phyloP scores from a whole-genome alignment of 2,888 invertebrate species.

The Harpagoxenus sublaevis region DNA sequence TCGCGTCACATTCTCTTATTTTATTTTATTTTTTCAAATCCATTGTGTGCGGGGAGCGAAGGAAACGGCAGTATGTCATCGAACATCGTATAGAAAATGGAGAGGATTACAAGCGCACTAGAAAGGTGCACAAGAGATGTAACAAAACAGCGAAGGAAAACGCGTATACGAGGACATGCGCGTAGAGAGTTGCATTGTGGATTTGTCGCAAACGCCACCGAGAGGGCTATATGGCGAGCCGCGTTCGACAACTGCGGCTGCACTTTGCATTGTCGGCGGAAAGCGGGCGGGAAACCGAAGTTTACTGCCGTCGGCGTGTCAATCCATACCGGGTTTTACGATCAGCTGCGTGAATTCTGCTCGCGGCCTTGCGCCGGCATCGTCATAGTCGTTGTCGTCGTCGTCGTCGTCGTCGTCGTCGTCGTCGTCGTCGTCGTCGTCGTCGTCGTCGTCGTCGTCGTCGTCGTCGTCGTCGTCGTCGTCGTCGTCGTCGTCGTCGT shows the following conservation, averaged over 20 bases:
- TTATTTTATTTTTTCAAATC: neutral
- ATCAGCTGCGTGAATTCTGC: constrained; percentile 81
- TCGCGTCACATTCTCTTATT: neutral
- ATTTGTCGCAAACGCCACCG: constrained; percentile 62
- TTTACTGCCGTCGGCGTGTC: constrained; percentile 83
- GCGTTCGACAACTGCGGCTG: constrained; percentile 74
- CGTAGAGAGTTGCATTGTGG: constrained; percentile 53
- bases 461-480: constrained; percentile 19
- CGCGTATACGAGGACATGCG: neutral
- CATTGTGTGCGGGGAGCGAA: neutral
- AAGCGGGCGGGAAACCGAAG: constrained; percentile 68
- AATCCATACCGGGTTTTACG: constrained; percentile 82
- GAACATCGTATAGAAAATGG: neutral
- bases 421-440: neutral
- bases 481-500: constrained; percentile 22
- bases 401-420: neutral
- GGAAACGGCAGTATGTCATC: neutral
- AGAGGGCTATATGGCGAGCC: constrained; percentile 47
- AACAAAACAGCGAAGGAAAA: neutral
- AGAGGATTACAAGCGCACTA: neutral
- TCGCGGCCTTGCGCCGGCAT: constrained; percentile 62
- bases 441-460: constrained; percentile 22
- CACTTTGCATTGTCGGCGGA: constrained; percentile 80
- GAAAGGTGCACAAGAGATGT: neutral
- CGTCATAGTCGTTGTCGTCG: constrained; percentile 6